Conservation (phyloP, 2,113 vertebrate genomes). For the Chloropsis hardwickii region DNA sequence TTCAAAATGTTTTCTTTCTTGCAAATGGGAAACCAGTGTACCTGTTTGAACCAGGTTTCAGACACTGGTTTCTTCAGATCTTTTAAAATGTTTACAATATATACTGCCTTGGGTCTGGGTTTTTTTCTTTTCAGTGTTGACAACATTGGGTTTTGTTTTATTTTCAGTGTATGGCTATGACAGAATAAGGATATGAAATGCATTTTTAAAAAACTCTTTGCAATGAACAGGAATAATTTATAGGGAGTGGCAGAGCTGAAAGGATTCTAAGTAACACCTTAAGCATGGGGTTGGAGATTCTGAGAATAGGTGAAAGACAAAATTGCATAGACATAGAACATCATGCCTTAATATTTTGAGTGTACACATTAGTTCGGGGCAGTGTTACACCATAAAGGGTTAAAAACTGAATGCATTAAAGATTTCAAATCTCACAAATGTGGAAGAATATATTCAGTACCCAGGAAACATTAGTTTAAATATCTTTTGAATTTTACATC, state of each 20-base stretch:
- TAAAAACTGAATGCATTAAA: background rate
- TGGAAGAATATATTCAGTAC: background rate
- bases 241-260: background rate
- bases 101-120: background rate
- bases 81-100: background rate
- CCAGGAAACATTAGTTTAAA: background rate
- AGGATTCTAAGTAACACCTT: background rate
- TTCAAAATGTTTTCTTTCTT: background rate
- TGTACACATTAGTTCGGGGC: background rate
- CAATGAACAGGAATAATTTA: background rate
- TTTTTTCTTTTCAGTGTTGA: background rate
- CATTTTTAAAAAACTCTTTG: background rate
- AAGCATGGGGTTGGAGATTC: background rate
- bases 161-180: background rate
- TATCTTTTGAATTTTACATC: background rate
- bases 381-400: background rate
- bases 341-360: fast-evolving
- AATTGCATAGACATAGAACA: background rate
- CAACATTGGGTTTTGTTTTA: background rate
- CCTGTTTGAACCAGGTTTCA: background rate
- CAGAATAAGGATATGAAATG: background rate
- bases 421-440: background rate
- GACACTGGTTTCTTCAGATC: background rate
- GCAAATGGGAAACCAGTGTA: background rate
- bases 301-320: background rate